A percentile compares a stretch with the other conserved stretches of the same genome.
Evolutionary conservation across 2,888 invertebrate genomes (phyloP).

Genomic region (Polyommatus iphigenia): DNA sequence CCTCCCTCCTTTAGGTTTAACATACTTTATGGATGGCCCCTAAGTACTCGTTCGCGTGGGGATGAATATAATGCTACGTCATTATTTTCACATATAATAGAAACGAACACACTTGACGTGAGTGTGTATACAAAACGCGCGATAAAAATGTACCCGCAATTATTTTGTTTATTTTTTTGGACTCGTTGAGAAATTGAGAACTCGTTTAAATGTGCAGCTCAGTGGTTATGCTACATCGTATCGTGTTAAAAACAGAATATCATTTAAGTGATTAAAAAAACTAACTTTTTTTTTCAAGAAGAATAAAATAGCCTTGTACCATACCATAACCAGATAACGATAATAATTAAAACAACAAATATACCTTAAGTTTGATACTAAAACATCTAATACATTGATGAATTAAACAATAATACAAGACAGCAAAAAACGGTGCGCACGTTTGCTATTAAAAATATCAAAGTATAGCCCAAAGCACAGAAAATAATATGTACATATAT

Average conservation of each 20-base stretch:
- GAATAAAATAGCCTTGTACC: too few relatives aligned
- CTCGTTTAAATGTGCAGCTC: neutral
- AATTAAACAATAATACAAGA: neutral
- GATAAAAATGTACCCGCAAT: neutral
- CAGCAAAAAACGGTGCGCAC: neutral
- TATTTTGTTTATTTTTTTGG: neutral
- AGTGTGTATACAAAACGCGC: constrained; percentile 1
- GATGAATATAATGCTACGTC: constrained; percentile 1
- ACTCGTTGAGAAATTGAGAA: neutral
- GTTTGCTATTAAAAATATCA: constrained; percentile 21
- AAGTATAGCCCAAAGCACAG: neutral
- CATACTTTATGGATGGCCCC: too few relatives aligned
- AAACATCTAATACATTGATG: too few relatives aligned
- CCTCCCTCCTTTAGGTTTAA: too few relatives aligned
- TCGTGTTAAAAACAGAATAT: too few relatives aligned
- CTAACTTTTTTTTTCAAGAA: too few relatives aligned
- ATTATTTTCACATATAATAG: constrained; percentile 17
- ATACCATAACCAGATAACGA: too few relatives aligned
- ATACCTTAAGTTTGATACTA: too few relatives aligned
- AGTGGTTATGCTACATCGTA: too few relatives aligned
- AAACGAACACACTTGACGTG: neutral
- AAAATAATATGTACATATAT: too few relatives aligned
- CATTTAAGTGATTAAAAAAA: too few relatives aligned
- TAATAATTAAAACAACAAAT: too few relatives aligned
- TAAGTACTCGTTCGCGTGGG: constrained; percentile 10